Percentiles rank a stretch among this genome's conserved stretches.
Evolutionary conservation across 1,140 invertebrate genomes (phyloP).

Genomic region (Mylabris phalerata): DNA sequence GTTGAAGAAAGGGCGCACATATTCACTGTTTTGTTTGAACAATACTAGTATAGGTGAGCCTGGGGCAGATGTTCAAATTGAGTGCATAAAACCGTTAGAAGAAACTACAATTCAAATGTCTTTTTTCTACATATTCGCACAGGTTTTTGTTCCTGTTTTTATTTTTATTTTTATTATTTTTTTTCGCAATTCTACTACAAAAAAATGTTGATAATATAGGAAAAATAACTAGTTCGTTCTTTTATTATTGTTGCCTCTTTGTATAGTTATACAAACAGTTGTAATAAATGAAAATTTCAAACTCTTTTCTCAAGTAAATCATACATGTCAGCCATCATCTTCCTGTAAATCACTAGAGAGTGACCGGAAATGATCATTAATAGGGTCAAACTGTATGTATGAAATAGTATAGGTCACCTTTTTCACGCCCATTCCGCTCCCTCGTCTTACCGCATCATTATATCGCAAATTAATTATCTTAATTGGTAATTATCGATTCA

Average conservation of each 20-base stretch:
- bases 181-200: not conserved
- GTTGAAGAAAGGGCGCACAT: conserved; percentile 16
- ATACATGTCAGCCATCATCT: too few relatives aligned
- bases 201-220: not conserved
- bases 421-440: conserved; percentile 13
- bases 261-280: too few relatives aligned
- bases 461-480: conserved; percentile 16
- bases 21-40: conserved; percentile 17
- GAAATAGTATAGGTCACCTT: too few relatives aligned
- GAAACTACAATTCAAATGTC: conserved; percentile 6
- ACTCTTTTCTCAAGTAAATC: too few relatives aligned
- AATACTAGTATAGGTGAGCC: conserved; percentile 22
- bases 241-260: too few relatives aligned
- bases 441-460: conserved; percentile 16
- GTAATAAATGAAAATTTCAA: too few relatives aligned
- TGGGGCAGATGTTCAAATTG: conserved; percentile 27
- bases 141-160: not conserved
- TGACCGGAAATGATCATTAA: conserved; percentile 15
- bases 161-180: conserved; percentile 2
- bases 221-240: too few relatives aligned
- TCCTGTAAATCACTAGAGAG: conserved; percentile 3
- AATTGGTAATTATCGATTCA: conserved; percentile 7
- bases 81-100: conserved; percentile 28
- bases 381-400: conserved; percentile 3
- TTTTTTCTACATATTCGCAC: conserved; percentile 4